phyloP scores from a whole-genome alignment of 1,140 invertebrate species.

The Caerostris extrusa region DNA sequence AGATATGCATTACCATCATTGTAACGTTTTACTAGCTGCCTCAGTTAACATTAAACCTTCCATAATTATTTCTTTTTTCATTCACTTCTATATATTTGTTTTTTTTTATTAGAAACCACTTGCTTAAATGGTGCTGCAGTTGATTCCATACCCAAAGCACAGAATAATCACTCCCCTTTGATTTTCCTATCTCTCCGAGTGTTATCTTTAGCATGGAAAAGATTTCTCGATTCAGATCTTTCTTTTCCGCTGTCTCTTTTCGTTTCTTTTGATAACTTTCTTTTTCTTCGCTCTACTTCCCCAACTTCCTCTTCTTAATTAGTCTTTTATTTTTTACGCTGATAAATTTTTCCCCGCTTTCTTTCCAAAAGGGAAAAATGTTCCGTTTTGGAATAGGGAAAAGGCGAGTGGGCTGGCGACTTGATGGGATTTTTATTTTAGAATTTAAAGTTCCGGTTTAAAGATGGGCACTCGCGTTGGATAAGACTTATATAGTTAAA shows the following conservation, averaged over 20 bases:
- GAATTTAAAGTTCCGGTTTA: background rate
- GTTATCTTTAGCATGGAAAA: background rate
- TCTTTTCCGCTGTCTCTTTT: background rate
- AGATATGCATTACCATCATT: too few species aligned
- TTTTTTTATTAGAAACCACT: too few species aligned
- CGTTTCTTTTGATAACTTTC: background rate
- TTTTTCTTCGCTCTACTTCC: background rate
- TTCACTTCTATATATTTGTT: too few species aligned
- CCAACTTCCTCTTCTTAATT: constrained; percentile 5
- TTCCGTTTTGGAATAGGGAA: background rate
- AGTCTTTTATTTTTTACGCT: constrained; percentile 18
- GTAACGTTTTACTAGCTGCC: too few species aligned
- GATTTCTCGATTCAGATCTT: constrained; percentile 3
- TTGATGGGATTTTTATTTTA: background rate
- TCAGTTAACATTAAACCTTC: too few species aligned
- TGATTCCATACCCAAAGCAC: background rate
- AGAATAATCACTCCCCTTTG: background rate
- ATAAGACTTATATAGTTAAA: too few species aligned
- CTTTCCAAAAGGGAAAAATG: background rate
- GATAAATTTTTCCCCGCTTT: background rate
- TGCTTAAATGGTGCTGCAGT: too few species aligned
- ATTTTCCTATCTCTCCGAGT: constrained; percentile 16
- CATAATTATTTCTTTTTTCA: too few species aligned
- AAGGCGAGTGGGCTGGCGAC: background rate
- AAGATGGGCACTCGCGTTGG: background rate